phyloP scores from a whole-genome alignment of 2,888 invertebrate genomes.

The Choreutis nemorana region DNA sequence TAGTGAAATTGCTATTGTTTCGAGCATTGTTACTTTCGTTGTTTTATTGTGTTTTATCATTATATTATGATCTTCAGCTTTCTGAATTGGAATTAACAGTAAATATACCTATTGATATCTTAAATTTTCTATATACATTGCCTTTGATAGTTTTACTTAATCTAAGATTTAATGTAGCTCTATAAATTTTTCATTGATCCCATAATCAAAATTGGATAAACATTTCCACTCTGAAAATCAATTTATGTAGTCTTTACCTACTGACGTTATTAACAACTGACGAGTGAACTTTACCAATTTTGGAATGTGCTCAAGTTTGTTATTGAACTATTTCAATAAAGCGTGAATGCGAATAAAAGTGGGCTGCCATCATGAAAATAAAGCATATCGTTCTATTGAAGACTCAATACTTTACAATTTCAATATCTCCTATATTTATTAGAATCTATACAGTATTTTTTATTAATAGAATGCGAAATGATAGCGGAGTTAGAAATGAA shows the following conservation, averaged over 20 bases:
- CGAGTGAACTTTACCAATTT: too few species aligned
- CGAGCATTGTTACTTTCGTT: neutral
- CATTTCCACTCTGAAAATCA: conserved; percentile 4
- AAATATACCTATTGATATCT: conserved; percentile 14
- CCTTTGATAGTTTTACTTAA: conserved; percentile 43
- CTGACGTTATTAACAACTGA: too few species aligned
- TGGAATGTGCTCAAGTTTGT: conserved; percentile 3
- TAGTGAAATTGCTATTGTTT: too few species aligned
- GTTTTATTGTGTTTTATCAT: neutral
- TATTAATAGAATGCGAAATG: conserved; percentile 34
- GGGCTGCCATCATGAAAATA: conserved; percentile 60
- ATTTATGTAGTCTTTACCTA: too few species aligned
- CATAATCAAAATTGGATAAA: conserved; percentile 3
- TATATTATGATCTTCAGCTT: neutral
- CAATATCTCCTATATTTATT: conserved; percentile 62
- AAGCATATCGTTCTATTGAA: conserved; percentile 65
- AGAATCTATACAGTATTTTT: conserved; percentile 59
- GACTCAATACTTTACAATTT: conserved; percentile 58
- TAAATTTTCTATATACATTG: conserved; percentile 42
- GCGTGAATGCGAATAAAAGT: too few species aligned
- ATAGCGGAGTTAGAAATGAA: conserved; percentile 28
- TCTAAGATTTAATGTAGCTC: conserved; percentile 29
- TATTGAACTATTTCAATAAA: conserved; percentile 6
- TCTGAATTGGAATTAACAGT: neutral
- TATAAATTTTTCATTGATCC: conserved; percentile 4